Conservation (phyloP, 2,113 vertebrate species). For the Lutjanus erythropterus region DNA sequence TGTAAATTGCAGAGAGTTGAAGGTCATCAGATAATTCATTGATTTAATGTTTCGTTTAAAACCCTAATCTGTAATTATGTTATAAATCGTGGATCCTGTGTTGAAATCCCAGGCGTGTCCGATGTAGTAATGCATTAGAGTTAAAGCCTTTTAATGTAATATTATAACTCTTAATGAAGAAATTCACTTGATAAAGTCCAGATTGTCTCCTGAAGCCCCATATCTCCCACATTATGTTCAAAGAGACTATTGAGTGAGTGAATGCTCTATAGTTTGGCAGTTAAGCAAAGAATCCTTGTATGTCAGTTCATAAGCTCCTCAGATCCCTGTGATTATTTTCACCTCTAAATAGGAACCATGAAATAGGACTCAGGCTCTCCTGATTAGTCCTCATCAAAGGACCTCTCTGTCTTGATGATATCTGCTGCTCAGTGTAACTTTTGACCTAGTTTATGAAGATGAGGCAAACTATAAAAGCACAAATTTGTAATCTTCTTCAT, state of each 20-base stretch:
- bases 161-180: not conserved
- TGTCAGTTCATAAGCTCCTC: not conserved
- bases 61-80: not conserved
- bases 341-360: slow-evolving; percentile 37
- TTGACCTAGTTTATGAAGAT: not conserved
- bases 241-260: not conserved
- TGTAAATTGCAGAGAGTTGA: not conserved
- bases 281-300: not conserved
- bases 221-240: not conserved
- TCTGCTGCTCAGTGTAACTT: not conserved
- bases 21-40: slow-evolving; percentile 5
- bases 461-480: not conserved
- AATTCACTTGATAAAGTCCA: slow-evolving; percentile 1
- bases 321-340: slow-evolving; percentile 10
- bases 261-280: no score
- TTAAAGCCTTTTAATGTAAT: slow-evolving; percentile 4
- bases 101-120: not conserved
- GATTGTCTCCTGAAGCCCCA: not conserved
- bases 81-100: not conserved
- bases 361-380: slow-evolving; percentile 40
- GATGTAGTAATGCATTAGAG: not conserved
- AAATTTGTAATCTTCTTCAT: not conserved
- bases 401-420: slow-evolving; percentile 10
- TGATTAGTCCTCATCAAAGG: slow-evolving; percentile 45
- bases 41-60: not conserved